A percentile compares a stretch with the other conserved stretches of the same genome.
Conservation (phyloP, 2,888 invertebrate species). For the Plemyria rubiginata region DNA sequence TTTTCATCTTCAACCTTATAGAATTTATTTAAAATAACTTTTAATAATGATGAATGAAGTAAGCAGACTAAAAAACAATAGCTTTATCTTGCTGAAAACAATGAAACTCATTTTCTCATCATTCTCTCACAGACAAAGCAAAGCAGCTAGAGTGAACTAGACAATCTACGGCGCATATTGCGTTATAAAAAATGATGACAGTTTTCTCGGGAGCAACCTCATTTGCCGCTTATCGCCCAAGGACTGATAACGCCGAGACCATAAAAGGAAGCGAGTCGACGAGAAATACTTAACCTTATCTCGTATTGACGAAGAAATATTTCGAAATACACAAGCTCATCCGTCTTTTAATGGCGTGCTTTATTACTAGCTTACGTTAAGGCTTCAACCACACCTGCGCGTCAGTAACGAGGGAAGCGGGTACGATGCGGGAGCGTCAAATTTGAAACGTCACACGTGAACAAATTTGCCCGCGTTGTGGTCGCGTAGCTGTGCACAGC, state of each 20-base stretch:
- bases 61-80: too few species aligned
- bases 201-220: conserved; percentile 64
- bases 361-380: background rate
- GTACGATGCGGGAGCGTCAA: too few species aligned
- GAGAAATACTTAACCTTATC: conserved; percentile 66
- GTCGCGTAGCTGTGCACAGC: too few species aligned
- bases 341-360: background rate
- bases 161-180: conserved; percentile 70
- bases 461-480: too few species aligned
- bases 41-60: too few species aligned
- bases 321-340: conserved; percentile 46
- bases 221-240: conserved; percentile 67
- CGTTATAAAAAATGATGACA: conserved; percentile 74
- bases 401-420: too few species aligned
- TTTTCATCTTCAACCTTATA: too few species aligned
- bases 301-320: conserved; percentile 63
- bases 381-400: too few species aligned
- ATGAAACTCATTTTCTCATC: conserved; percentile 48
- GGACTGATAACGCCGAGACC: conserved; percentile 62
- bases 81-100: conserved; percentile 44
- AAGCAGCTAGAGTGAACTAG: conserved; percentile 56
- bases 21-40: too few species aligned
- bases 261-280: conserved; percentile 65
- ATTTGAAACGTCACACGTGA: too few species aligned
- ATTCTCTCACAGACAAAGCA: conserved; percentile 55